Evolutionary conservation across 2,888 invertebrate species (phyloP), one percentile per base, ranked within the genome.

Genomic region (Eilema sororculum): DNA sequence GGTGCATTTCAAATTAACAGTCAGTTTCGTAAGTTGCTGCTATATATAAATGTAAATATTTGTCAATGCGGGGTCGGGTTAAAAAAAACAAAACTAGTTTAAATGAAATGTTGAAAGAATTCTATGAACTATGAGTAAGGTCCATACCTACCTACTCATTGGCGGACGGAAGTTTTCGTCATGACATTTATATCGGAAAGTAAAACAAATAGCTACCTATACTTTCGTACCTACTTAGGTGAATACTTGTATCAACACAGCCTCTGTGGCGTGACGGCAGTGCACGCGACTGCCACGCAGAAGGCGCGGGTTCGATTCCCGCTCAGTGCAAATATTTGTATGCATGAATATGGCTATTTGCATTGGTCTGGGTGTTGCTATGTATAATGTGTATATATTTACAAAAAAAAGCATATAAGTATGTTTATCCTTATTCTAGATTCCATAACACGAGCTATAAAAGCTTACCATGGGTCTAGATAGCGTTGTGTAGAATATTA

Each of bases 91-190:
- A 76, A 62, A 60, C 62, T 67, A 62, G 64, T 75, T 71, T 65
- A 59, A 65, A 65, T 74, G 30, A 57, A 72, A 71, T 81, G 70
- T 78, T 56, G 78, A 68, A 76, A 82, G 65, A 28, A 37, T 13
- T 12, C n/a, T 22, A 46, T 28, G n/a, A 52, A 9, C n/a, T 52
- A 52, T n/a, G n/a, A 46, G 20, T 41, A 16, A 41, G 22, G 6
- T 46, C 25, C 5, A 37, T 37, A 12, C 6, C 12, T 6, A 33
- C 33, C 33, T 33, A 33, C 63, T 63, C 24, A 41, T n/a, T 60
- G n/a, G 10, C 28, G 28, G 52, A 52, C 65, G 57, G 56, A 65
- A 65, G 33, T 24, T 57, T 65, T 65, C 57, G 33, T 30, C 24
- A 33, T 24, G 10, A 20, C 22, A 22, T 30, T 30, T 63, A 69